Percentiles rank a stretch among this genome's conserved stretches.
These are phyloP conservation scores for Tamandua tetradactyla DNA, from an alignment of 2,797 vertebrate species.

Conservation along the genomic window DNA sequence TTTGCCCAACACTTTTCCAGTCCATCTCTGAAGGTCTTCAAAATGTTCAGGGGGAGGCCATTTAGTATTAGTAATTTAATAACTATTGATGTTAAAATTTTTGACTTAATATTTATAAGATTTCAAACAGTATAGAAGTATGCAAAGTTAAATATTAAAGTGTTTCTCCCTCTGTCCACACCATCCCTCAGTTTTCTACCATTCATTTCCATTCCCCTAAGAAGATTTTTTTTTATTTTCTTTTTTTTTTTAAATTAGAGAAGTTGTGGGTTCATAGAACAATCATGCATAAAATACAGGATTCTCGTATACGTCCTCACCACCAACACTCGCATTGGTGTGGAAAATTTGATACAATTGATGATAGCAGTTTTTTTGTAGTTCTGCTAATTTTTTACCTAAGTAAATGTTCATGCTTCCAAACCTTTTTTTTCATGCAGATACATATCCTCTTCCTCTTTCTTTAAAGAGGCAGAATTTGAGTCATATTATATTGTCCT, in stretches of 20 bases:
- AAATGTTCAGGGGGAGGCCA: not conserved
- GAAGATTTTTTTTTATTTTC: too few species aligned
- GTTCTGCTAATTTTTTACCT: too few species aligned
- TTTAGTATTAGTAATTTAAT: conserved; percentile 26
- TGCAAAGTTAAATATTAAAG: not conserved
- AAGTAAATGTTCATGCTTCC: not conserved
- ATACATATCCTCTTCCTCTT: not conserved
- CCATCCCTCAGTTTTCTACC: not conserved
- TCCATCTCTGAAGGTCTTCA: conserved; percentile 40
- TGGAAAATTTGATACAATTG: too few species aligned
- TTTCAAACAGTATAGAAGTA: not conserved
- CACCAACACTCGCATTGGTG: too few species aligned
- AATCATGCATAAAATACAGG: too few species aligned
- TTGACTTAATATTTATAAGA: not conserved
- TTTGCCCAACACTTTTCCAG: conserved; percentile 15
- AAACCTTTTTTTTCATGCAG: not conserved
- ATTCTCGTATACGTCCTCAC: too few species aligned
- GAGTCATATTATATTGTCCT: not conserved
- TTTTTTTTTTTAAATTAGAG: too few species aligned
- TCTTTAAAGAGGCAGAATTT: conserved; percentile 36
- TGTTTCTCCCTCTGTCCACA: not conserved
- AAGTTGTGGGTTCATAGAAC: too few species aligned
- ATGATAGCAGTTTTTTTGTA: too few species aligned
- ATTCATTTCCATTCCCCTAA: not conserved
- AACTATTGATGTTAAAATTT: conserved; percentile 7